phyloP scores from a whole-genome alignment of 2,888 invertebrate genomes.

The Sinelater perroti region DNA sequence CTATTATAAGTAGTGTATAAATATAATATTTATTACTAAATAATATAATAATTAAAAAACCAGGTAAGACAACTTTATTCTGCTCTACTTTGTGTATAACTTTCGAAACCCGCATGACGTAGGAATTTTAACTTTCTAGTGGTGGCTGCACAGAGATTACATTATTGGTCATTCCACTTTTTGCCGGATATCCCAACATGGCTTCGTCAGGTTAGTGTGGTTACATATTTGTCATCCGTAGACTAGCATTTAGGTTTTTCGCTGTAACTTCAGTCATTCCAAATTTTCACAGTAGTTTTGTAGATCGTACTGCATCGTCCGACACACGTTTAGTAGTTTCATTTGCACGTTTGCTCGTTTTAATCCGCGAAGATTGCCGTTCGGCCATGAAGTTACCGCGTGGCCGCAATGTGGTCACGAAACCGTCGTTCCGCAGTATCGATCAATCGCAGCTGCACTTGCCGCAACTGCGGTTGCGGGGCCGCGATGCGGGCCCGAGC shows the following conservation, averaged over 20 bases:
- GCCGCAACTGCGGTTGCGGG: too few relatives aligned
- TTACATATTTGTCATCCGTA: slow-evolving; percentile 61
- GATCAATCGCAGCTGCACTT: background rate
- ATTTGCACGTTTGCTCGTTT: too few relatives aligned
- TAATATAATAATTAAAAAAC: background rate
- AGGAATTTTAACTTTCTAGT: slow-evolving; percentile 1
- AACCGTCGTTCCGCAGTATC: slow-evolving; percentile 12
- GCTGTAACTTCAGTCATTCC: too few relatives aligned
- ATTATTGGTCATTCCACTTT: slow-evolving; percentile 18
- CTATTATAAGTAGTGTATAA: too few relatives aligned
- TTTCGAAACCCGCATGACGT: background rate
- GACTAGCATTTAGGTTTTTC: slow-evolving; percentile 47
- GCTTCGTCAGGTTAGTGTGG: slow-evolving; percentile 76
- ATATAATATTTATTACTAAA: too few relatives aligned
- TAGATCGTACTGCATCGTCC: too few relatives aligned
- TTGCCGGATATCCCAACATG: slow-evolving; percentile 66
- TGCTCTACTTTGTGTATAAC: background rate
- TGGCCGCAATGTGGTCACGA: slow-evolving; percentile 35
- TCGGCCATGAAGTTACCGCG: slow-evolving; percentile 42
- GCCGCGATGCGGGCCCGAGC: too few relatives aligned
- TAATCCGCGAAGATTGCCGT: too few relatives aligned
- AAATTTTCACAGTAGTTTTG: too few relatives aligned
- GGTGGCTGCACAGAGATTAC: background rate
- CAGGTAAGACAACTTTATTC: background rate
- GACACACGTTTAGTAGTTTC: too few relatives aligned